Percentiles rank a stretch among this genome's conserved stretches.
Conservation (phyloP, 2,113 vertebrate genomes). For the Trogon melanurus region DNA sequence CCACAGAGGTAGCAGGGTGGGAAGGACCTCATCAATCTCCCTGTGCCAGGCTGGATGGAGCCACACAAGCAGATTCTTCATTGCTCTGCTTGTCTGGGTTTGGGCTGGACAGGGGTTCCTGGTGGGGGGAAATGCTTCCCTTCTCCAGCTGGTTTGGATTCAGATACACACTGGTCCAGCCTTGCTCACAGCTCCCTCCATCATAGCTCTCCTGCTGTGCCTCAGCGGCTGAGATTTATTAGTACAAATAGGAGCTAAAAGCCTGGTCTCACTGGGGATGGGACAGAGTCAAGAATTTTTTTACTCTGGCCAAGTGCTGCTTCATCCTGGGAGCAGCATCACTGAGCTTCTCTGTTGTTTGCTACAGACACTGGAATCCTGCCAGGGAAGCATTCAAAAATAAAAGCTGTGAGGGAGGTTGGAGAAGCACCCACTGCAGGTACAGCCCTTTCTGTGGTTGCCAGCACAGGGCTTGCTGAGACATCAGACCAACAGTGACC, state of each 20-base stretch:
- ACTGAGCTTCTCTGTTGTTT: not conserved
- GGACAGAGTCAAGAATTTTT: not conserved
- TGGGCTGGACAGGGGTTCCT: not conserved
- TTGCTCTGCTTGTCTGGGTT: not conserved
- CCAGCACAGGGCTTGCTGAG: fast-evolving
- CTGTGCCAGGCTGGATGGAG: not conserved
- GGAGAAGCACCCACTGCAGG: fast-evolving
- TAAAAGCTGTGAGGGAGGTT: fast-evolving
- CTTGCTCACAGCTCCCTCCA: not conserved
- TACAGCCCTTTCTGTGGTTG: not conserved
- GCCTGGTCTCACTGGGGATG: not conserved
- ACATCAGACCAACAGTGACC: fast-evolving
- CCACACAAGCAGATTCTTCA: not conserved
- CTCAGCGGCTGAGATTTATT: not conserved
- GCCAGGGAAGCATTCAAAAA: not conserved
- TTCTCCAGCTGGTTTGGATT: slow-evolving; percentile 5
- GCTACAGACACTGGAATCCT: not conserved
- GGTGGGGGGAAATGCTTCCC: not conserved
- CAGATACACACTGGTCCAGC: not conserved
- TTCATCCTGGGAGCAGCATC: not conserved
- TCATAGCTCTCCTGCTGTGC: not conserved
- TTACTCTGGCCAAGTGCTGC: not conserved
- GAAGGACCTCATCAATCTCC: fast-evolving
- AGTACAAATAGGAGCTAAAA: slow-evolving; percentile 3
- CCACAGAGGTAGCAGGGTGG: not conserved